Conservation (phyloP, 2,888 invertebrate genomes). For the Molorchus minor region DNA sequence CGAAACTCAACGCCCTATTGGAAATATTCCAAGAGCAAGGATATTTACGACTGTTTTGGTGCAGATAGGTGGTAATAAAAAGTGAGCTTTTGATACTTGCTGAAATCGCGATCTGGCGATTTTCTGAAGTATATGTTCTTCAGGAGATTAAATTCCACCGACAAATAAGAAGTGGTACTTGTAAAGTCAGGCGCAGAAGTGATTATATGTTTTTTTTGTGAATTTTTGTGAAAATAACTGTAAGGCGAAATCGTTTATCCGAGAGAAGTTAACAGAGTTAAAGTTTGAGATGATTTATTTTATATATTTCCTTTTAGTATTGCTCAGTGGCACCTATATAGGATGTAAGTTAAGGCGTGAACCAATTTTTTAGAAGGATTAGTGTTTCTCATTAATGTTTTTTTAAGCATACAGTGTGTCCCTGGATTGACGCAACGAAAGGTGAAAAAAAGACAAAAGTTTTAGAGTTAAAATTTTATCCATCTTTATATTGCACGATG, state of each 20-base stretch:
- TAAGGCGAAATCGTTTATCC: background rate
- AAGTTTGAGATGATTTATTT: too few relatives aligned
- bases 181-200: slow-evolving; percentile 4
- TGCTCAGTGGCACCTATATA: too few relatives aligned
- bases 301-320: too few relatives aligned
- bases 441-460: too few relatives aligned
- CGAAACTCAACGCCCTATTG: background rate
- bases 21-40: slow-evolving; percentile 22
- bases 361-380: too few relatives aligned
- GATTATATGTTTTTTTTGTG: slow-evolving; percentile 14
- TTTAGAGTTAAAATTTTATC: too few relatives aligned
- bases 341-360: too few relatives aligned
- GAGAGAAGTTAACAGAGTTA: too few relatives aligned
- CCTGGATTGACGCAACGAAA: too few relatives aligned
- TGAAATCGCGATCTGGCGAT: slow-evolving; percentile 18
- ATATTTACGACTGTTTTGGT: slow-evolving; percentile 17
- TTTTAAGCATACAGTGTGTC: too few relatives aligned
- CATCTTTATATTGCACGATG: too few relatives aligned
- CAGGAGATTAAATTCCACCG: slow-evolving; percentile 23
- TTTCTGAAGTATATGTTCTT: slow-evolving; percentile 16
- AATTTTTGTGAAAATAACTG: slow-evolving; percentile 11
- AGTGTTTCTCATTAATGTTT: too few relatives aligned
- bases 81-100: slow-evolving; percentile 13
- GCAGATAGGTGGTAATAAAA: slow-evolving; percentile 21
- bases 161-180: slow-evolving; percentile 28